Conservation (phyloP, 53 echinoderm and acorn worm species). For the Hippasteria phrygiana region DNA sequence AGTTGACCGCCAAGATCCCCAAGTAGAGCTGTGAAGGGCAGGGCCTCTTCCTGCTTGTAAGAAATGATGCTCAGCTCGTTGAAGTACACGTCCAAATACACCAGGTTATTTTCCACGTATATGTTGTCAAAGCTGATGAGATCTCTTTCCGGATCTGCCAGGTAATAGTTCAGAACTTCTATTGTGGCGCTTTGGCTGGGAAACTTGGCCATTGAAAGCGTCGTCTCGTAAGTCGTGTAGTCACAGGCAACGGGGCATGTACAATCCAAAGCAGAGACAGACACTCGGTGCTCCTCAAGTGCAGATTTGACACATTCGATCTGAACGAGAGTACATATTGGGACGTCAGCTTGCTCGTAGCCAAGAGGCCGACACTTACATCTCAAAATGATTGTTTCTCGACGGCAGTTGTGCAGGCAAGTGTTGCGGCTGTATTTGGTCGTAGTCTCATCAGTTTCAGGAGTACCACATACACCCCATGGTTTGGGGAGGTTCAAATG, state of each 20-base stretch:
- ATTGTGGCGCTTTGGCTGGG: not conserved
- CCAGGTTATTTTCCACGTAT: conserved; percentile 3
- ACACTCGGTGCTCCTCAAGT: not conserved
- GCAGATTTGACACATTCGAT: not conserved
- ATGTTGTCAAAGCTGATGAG: not conserved
- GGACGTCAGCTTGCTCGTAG: not conserved
- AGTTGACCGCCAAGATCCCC: conserved; percentile 55
- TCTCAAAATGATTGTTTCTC: not conserved
- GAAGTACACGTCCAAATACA: conserved; percentile 56
- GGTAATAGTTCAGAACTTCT: not conserved
- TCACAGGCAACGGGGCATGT: conserved; percentile 25
- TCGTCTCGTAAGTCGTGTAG: conserved; percentile 27
- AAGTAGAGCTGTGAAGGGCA: conserved; percentile 26
- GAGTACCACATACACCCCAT: conserved; percentile 39
- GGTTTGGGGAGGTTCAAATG: conserved; percentile 39
- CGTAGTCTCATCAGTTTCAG: not conserved
- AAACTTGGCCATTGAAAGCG: conserved; percentile 42
- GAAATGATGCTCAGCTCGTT: conserved; percentile 36
- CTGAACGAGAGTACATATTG: not conserved
- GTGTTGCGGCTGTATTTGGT: conserved; percentile 45
- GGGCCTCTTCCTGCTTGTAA: conserved; percentile 27
- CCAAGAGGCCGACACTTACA: conserved; percentile 53
- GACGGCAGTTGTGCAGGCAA: conserved; percentile 33
- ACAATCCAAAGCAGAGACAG: not conserved
- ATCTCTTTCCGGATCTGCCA: not conserved